Evolutionary conservation across 2,888 invertebrate genomes (phyloP).

Genomic region (Sepioteuthis lessoniana): DNA sequence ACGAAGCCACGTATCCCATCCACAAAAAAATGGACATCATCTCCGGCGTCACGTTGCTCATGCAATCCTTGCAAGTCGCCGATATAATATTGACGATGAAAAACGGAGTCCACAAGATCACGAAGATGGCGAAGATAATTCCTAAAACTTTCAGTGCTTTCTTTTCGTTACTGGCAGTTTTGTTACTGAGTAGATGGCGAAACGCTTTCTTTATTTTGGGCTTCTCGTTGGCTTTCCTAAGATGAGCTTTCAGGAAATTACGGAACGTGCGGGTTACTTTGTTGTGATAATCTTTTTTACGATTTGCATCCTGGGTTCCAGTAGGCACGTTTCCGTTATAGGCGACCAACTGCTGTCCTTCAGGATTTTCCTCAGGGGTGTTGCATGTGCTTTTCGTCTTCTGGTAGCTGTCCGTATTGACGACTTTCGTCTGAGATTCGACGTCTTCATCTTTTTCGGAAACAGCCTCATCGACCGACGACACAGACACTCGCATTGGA

Average conservation of each 20-base stretch:
- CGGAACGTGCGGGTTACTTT: conserved; percentile 38
- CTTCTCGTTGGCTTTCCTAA: background rate
- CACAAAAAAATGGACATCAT: conserved; percentile 72
- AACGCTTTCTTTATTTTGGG: conserved; percentile 35
- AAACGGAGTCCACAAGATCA: conserved; percentile 74
- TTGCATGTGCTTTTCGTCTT: background rate
- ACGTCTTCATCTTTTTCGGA: background rate
- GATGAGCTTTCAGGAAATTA: background rate
- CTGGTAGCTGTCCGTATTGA: background rate
- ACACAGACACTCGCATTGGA: conserved; percentile 24
- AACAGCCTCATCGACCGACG: conserved; percentile 45
- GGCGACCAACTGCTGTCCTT: conserved; percentile 52
- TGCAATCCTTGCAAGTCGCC: conserved; percentile 66
- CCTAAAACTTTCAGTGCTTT: conserved; percentile 75
- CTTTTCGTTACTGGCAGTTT: conserved; percentile 71
- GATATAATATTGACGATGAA: conserved; percentile 72
- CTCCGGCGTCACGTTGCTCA: conserved; percentile 61
- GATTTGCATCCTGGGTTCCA: conserved; percentile 52
- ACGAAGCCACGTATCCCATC: conserved; percentile 74
- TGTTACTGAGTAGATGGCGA: conserved; percentile 61
- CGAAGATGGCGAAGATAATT: conserved; percentile 74
- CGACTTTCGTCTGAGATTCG: background rate
- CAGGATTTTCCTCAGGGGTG: conserved; percentile 34
- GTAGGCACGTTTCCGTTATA: conserved; percentile 49
- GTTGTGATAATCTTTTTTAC: conserved; percentile 59